Base-by-base conservation (phyloP, 2,888 invertebrate genomes). In the Leptopterna dolabrata region DNA sequence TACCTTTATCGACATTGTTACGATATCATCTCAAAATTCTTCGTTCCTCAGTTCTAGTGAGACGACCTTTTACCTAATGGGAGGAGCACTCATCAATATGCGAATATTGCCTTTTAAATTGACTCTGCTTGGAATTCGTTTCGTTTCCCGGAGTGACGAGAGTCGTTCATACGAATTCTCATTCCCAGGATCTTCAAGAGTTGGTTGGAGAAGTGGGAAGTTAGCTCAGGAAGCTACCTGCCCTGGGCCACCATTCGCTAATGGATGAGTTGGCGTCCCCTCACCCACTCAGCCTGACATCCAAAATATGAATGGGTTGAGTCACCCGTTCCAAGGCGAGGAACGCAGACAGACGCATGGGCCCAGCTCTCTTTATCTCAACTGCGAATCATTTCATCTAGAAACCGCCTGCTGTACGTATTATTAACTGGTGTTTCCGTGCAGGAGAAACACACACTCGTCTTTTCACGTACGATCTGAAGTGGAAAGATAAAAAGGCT, bases 391-490 rank as follows among this genome's bases (percentile, higher is more conserved):
- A 63, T 24, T 63, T 63, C 63, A 9, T 24, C 63, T 63, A 27
- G 19, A 63, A 63, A 63, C 63, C 24, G 51, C 51, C 63, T 27
- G 4, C 63, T 24, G 19, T 63, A 27, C 19, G 19, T 63, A 27
- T 63, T 63, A 63, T 63, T 63, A 63, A 63, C 63, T 24, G 63
- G 63, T 63, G 63, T 63, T 63, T 63, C 63, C 63, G 63, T 63
- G 63, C 63, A 63, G 24, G 19, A 63, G 63, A 63, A 63, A 63
- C 63, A 63, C 63, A 63, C 63, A 63, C 24, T 24, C 63, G 63
- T 24, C 63, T 27, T 63, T 27, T 63, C 63, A 63, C 63, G 19
- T 27, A 63, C 27, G 63, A 63, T 13, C 3, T 19, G 63, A 63
- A 63, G 63, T 19, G 63, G 63, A 63, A 63, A 63, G 63, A 63